Evolutionary conservation across 2,797 vertebrate species (phyloP).

Genomic region (Lacerta agilis): DNA sequence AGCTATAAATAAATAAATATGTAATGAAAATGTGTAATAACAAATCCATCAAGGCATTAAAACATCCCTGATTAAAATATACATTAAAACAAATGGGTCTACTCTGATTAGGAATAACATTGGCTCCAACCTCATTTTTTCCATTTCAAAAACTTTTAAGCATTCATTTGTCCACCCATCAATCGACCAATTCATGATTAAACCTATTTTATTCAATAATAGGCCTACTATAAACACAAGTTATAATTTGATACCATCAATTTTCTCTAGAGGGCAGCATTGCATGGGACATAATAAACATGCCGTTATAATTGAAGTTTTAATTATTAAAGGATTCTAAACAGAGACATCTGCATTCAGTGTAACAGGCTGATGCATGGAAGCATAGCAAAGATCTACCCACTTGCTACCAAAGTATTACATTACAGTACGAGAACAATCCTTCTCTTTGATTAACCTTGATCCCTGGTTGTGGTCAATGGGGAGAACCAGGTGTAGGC

Average conservation of each 20-base stretch:
- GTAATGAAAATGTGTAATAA: too few relatives aligned
- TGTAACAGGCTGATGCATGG: background rate
- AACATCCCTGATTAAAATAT: too few relatives aligned
- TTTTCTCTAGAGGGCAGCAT: slow-evolving; percentile 68
- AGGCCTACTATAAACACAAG: background rate
- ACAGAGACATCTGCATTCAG: background rate
- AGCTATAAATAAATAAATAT: too few relatives aligned
- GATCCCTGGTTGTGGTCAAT: background rate
- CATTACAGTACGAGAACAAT: background rate
- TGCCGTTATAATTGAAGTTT: background rate
- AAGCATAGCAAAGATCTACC: background rate
- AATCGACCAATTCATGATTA: background rate
- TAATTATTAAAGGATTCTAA: background rate
- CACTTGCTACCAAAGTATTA: background rate
- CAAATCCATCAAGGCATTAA: too few relatives aligned
- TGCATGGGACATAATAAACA: slow-evolving; percentile 34
- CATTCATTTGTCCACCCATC: background rate
- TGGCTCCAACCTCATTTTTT: background rate
- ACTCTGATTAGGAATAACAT: too few relatives aligned
- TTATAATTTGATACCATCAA: background rate
- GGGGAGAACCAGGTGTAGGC: background rate
- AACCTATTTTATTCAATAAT: background rate
- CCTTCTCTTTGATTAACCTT: background rate
- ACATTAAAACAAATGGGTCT: too few relatives aligned
- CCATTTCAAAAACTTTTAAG: background rate